phyloP scores from a whole-genome alignment of 2,797 vertebrate genomes.

The Champsocephalus gunnari region DNA sequence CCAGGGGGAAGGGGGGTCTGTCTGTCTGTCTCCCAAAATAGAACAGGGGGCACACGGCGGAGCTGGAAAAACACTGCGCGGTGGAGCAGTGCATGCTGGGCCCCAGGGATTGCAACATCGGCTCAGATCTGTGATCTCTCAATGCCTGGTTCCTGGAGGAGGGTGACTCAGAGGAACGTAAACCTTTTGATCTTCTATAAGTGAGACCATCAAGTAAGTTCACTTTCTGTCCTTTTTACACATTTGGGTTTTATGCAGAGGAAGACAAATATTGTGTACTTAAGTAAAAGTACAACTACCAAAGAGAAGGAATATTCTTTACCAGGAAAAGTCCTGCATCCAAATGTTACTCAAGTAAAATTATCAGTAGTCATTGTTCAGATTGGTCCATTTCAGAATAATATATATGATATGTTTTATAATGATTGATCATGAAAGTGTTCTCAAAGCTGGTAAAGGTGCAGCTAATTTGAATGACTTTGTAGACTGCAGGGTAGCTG shows the following conservation, averaged over 20 bases:
- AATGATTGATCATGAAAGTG: no score
- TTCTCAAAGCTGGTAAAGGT: no score
- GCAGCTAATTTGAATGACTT: no score
- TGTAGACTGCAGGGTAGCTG: no score
- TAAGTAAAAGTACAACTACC: no score
- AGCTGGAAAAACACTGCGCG: constrained; percentile 67
- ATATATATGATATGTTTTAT: no score
- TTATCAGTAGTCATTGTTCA: no score
- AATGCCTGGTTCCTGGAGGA: constrained; percentile 7
- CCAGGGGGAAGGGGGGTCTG: constrained; percentile 19
- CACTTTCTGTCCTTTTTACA: constrained; percentile 4
- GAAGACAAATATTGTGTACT: no score
- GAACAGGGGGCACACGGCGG: constrained; percentile 69
- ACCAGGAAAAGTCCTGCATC: no score
- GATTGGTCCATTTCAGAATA: no score
- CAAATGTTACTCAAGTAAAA: no score
- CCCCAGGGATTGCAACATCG: constrained; percentile 75
- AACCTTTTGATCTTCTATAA: constrained; percentile 10
- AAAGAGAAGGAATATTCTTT: no score
- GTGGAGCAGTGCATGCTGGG: constrained; percentile 28
- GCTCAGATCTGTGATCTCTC: constrained; percentile 50
- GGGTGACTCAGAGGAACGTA: constrained; percentile 34
- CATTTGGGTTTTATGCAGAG: background rate
- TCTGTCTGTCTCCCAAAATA: constrained; percentile 81
- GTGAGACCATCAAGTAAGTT: constrained; percentile 37